Percentiles rank a stretch among this genome's conserved stretches.
Evolutionary conservation across 2,113 vertebrate species (phyloP).

Genomic region (Heptranchias perlo): DNA sequence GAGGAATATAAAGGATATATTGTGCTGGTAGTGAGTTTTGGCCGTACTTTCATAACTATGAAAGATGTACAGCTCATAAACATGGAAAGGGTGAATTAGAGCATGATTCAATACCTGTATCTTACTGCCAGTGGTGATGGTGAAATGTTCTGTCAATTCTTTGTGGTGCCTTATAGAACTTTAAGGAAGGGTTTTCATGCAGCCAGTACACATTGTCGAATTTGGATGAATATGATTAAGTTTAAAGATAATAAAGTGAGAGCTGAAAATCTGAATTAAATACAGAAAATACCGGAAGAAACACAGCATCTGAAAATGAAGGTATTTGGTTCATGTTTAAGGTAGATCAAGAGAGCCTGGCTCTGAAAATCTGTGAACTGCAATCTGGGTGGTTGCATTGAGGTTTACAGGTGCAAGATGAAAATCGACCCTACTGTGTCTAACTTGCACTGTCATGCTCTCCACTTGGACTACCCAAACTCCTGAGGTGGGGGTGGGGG

Average conservation of each 20-base stretch:
- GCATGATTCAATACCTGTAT: background rate
- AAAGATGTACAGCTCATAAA: background rate
- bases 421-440: background rate
- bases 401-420: background rate
- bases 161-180: background rate
- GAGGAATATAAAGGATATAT: background rate
- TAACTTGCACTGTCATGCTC: background rate
- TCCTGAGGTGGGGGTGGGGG: too few species aligned
- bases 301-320: background rate
- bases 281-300: background rate
- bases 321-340: background rate
- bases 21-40: background rate
- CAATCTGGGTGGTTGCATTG: background rate
- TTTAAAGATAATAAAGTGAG: background rate
- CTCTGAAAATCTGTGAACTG: background rate
- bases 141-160: background rate
- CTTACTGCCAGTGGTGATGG: background rate
- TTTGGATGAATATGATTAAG: background rate
- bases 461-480: background rate
- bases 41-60: background rate
- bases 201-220: background rate
- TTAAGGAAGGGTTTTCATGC: background rate
- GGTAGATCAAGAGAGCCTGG: background rate
- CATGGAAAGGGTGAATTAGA: background rate
- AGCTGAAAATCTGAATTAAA: background rate